phyloP scores from a whole-genome alignment of 2,113 vertebrate genomes.

The Charina bottae region DNA sequence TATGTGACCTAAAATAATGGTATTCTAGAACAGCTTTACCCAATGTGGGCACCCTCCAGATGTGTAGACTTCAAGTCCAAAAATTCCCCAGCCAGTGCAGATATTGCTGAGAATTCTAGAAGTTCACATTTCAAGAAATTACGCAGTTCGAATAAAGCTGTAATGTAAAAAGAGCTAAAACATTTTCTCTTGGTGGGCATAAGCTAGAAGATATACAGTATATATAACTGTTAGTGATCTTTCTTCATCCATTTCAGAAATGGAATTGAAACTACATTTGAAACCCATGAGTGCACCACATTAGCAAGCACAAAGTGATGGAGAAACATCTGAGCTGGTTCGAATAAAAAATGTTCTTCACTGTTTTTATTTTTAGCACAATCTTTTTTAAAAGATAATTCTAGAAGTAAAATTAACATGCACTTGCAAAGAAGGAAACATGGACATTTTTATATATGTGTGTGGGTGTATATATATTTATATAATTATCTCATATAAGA shows the following conservation, averaged over 20 bases:
- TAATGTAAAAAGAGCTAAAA: not conserved
- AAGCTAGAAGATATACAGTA: not conserved
- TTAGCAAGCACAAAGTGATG: slow-evolving; percentile 36
- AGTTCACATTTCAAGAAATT: not conserved
- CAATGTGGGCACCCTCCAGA: not conserved
- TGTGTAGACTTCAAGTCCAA: not conserved
- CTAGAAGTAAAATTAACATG: slow-evolving; percentile 72
- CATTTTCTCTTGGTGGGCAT: not conserved
- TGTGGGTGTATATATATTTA: slow-evolving; percentile 19
- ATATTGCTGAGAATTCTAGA: not conserved
- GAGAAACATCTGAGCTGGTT: slow-evolving; percentile 44
- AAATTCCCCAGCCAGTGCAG: not conserved
- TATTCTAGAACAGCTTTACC: not conserved
- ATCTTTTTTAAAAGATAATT: slow-evolving; percentile 59
- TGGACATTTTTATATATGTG: slow-evolving; percentile 18
- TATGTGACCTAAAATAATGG: not conserved
- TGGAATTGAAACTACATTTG: slow-evolving; percentile 19
- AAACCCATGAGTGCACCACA: slow-evolving; percentile 46
- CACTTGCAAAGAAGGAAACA: slow-evolving; percentile 66
- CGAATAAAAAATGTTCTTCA: slow-evolving; percentile 44
- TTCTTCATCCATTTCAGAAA: slow-evolving; percentile 48
- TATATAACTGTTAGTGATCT: not conserved
- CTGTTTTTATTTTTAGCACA: slow-evolving; percentile 42
- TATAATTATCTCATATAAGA: slow-evolving; percentile 56
- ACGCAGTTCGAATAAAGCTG: not conserved